Percentiles rank a stretch among this genome's conserved stretches.
phyloP scores from a whole-genome alignment of 2,888 invertebrate genomes.

The Spodoptera exigua region DNA sequence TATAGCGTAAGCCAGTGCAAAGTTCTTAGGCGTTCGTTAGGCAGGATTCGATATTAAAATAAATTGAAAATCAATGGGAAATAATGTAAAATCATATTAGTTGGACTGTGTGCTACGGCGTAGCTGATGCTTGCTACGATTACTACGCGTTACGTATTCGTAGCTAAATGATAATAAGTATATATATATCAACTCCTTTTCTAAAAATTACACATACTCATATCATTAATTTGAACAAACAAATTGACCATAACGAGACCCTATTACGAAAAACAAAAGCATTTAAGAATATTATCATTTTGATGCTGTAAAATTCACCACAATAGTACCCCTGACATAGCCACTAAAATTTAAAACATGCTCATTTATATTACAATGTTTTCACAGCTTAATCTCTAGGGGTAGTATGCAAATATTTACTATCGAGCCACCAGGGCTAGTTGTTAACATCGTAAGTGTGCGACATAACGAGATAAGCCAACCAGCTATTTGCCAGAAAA shows the following conservation, averaged over 20 bases:
- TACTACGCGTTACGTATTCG: not conserved
- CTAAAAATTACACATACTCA: too few species aligned
- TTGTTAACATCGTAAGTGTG: conserved; percentile 42
- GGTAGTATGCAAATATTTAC: conserved; percentile 43
- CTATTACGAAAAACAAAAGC: conserved; percentile 15
- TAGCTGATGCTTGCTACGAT: not conserved
- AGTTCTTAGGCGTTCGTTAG: not conserved
- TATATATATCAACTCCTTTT: too few species aligned
- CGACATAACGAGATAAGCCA: conserved; percentile 33
- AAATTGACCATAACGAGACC: too few species aligned
- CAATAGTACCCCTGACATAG: conserved; percentile 4
- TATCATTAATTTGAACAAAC: too few species aligned
- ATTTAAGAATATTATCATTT: conserved; percentile 24
- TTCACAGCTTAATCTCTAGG: conserved; percentile 45
- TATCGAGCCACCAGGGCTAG: conserved; percentile 42
- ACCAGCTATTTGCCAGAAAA: conserved; percentile 31
- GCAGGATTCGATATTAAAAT: not conserved
- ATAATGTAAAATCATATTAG: too few species aligned
- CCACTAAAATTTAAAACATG: conserved; percentile 32
- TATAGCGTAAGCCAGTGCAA: conserved; percentile 1
- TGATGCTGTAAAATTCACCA: conserved; percentile 17
- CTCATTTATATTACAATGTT: conserved; percentile 26
- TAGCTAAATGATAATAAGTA: too few species aligned
- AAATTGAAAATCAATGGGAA: not conserved
- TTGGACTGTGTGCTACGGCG: conserved; percentile 8